Evolutionary conservation across 2,113 vertebrate genomes (phyloP).

Genomic region (Cololabis saira): DNA sequence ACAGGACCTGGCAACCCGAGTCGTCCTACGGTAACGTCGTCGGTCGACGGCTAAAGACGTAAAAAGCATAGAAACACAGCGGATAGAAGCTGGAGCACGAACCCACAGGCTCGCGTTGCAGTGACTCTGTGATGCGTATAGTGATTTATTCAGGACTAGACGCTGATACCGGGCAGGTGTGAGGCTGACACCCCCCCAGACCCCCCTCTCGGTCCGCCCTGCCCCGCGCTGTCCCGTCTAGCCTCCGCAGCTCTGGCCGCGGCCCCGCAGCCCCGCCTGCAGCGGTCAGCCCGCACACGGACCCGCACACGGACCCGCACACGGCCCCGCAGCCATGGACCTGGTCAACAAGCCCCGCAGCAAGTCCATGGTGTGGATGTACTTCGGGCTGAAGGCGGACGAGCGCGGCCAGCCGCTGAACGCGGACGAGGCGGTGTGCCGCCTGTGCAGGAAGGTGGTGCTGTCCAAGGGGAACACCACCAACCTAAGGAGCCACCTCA

Average conservation of each 20-base stretch:
- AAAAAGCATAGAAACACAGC: slow-evolving; percentile 20
- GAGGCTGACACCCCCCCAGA: too few relatives aligned
- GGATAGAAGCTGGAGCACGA: neutral
- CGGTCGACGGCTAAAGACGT: slow-evolving; percentile 15
- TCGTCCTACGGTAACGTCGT: slow-evolving; percentile 33
- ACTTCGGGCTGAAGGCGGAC: slow-evolving; percentile 70
- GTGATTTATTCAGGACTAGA: too few relatives aligned
- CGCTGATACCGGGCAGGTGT: neutral
- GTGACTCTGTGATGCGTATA: too few relatives aligned
- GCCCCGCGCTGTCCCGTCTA: too few relatives aligned
- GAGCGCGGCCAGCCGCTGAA: slow-evolving; percentile 63
- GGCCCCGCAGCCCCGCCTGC: neutral
- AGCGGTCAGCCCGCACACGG: neutral
- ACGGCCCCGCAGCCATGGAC: slow-evolving; percentile 53
- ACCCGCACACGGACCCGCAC: too few relatives aligned
- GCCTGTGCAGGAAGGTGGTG: slow-evolving; percentile 70
- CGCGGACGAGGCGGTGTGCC: slow-evolving; percentile 58
- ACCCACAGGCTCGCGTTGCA: too few relatives aligned
- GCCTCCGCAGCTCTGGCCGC: neutral
- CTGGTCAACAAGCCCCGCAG: slow-evolving; percentile 63
- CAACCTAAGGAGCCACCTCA: slow-evolving; percentile 73
- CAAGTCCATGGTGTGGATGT: slow-evolving; percentile 70
- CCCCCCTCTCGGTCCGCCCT: too few relatives aligned
- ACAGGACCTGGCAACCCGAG: slow-evolving; percentile 47
- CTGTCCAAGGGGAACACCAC: slow-evolving; percentile 72